Percentiles rank a stretch among this genome's conserved stretches.
These are phyloP conservation scores for Lophotriccus pileatus DNA, from an alignment of 2,797 vertebrate genomes.

Conservation along the genomic window DNA sequence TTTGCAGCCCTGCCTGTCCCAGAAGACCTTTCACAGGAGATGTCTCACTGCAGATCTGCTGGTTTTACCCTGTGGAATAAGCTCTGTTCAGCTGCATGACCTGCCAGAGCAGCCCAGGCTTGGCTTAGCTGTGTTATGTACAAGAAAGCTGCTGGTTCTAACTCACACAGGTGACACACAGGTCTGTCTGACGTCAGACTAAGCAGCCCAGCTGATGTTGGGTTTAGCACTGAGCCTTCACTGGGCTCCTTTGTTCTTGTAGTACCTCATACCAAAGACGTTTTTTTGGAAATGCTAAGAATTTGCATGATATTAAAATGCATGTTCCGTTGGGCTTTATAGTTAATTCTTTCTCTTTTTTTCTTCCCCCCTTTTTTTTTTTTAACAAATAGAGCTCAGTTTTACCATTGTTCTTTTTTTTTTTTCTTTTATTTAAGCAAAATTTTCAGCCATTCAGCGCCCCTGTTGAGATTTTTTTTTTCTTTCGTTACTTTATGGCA, in stretches of 20 bases:
- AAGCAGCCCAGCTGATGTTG: background rate
- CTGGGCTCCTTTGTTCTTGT: background rate
- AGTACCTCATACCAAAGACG: background rate
- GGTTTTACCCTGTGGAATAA: background rate
- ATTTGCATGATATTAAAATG: constrained; percentile 58
- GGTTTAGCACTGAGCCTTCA: background rate
- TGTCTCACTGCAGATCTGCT: background rate
- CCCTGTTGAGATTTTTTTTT: constrained; percentile 53
- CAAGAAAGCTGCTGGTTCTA: background rate
- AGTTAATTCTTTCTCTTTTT: background rate
- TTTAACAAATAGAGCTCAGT: background rate
- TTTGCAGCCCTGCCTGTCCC: background rate
- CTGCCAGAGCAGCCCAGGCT: background rate
- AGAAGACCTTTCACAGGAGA: background rate
- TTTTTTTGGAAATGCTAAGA: background rate
- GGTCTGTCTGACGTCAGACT: background rate
- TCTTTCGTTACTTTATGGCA: constrained; percentile 68
- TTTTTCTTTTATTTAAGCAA: constrained; percentile 44
- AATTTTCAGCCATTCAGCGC: constrained; percentile 40
- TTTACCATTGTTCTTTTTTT: constrained; percentile 1
- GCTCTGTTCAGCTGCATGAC: background rate
- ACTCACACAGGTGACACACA: background rate
- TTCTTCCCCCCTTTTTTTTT: background rate
- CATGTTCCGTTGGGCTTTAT: background rate
- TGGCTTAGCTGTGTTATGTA: background rate